A percentile compares a stretch with the other conserved stretches of the same genome.
Evolutionary conservation across 2,888 invertebrate genomes (phyloP).

Genomic region (Eupeodes latifasciatus): DNA sequence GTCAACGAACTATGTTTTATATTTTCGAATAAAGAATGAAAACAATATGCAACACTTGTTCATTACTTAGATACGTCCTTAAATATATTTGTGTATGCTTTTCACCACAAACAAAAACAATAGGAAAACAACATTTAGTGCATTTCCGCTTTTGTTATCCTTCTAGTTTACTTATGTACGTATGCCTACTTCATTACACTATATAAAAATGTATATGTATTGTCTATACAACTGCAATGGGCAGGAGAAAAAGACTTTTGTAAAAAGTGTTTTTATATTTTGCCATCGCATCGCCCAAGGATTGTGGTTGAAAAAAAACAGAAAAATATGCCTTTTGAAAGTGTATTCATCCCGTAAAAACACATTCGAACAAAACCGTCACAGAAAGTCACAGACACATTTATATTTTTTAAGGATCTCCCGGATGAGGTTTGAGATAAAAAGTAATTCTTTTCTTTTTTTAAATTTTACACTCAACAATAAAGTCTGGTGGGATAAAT

Average conservation of each 20-base stretch:
- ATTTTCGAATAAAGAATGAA: not conserved
- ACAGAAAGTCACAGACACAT: constrained; percentile 21
- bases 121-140: constrained; percentile 10
- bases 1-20: constrained; percentile 53
- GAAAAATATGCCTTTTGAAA: constrained; percentile 57
- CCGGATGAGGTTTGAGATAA: not conserved
- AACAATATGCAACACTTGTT: constrained; percentile 14
- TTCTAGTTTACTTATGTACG: not conserved
- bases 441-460: not conserved
- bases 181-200: constrained; percentile 41
- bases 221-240: constrained; percentile 36
- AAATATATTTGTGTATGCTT: not conserved
- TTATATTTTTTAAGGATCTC: constrained; percentile 1
- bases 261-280: constrained; percentile 27
- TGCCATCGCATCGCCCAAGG: constrained; percentile 15
- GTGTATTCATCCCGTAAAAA: constrained; percentile 40
- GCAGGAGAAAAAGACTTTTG: constrained; percentile 43
- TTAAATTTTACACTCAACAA: not conserved
- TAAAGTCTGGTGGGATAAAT: not conserved
- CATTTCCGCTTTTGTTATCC: constrained; percentile 53
- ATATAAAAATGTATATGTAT: no score
- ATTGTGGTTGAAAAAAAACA: constrained; percentile 41
- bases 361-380: not conserved
- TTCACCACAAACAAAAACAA: not conserved
- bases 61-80: constrained; percentile 34